Percentiles rank a stretch among this genome's conserved stretches.
Evolutionary conservation across 2,797 vertebrate genomes (phyloP).

Genomic region (Hafferia zeledoni): DNA sequence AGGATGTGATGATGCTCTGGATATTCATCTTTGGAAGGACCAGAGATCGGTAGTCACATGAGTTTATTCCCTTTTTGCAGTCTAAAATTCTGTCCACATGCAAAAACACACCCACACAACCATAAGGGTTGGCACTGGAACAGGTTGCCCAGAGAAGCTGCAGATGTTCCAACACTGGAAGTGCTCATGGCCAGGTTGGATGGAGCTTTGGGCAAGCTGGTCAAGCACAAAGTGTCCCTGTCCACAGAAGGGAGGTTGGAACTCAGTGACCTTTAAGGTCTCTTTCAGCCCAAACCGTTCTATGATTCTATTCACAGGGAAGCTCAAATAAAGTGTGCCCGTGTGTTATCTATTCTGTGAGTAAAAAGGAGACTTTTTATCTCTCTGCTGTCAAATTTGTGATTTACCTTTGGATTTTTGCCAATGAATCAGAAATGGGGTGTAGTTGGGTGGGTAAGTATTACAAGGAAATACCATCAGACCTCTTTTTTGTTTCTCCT

Average conservation of each 20-base stretch:
- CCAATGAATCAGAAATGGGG: neutral
- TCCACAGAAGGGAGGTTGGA: neutral
- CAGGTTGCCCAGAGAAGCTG: neutral
- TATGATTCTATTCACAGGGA: fast-evolving
- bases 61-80: neutral
- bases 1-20: neutral
- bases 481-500: neutral
- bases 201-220: neutral
- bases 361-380: neutral
- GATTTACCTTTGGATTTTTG: neutral
- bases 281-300: neutral
- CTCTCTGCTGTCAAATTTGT: fast-evolving
- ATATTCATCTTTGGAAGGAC: neutral
- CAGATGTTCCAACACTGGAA: neutral
- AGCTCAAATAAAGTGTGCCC: neutral
- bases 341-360: neutral
- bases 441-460: neutral
- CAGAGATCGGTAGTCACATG: neutral
- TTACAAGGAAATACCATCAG: neutral
- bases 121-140: neutral
- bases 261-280: neutral
- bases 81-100: neutral
- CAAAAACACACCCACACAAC: neutral
- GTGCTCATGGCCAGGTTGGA: neutral
- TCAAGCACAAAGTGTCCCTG: neutral